These are phyloP conservation scores for Halichoerus grypus DNA, from an alignment of 2,113 vertebrate species.

Conservation along the genomic window DNA sequence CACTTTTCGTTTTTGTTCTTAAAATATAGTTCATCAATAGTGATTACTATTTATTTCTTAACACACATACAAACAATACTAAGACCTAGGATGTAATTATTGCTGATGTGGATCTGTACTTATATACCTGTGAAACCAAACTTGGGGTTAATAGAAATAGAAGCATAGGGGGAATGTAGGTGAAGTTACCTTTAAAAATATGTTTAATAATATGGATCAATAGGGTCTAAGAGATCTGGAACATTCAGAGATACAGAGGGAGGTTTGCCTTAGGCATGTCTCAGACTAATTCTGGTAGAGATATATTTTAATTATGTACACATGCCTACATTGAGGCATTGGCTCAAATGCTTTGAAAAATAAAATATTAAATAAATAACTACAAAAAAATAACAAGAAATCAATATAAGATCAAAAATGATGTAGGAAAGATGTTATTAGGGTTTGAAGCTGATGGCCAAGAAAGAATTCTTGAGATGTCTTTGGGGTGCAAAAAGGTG, in stretches of 20 bases:
- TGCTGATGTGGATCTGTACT: background rate
- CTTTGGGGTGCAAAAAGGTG: too few species aligned
- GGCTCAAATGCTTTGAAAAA: background rate
- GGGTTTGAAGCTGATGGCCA: too few species aligned
- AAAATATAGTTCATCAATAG: background rate
- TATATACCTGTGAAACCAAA: background rate
- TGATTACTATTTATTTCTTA: background rate
- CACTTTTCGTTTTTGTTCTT: background rate
- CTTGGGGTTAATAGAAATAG: background rate
- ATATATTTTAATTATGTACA: background rate
- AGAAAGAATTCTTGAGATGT: too few species aligned
- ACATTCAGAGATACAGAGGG: background rate
- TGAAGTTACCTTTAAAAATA: background rate
- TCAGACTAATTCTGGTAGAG: background rate
- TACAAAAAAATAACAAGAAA: background rate
- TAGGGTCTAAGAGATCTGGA: background rate
- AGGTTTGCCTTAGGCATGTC: background rate
- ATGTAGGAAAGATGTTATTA: too few species aligned
- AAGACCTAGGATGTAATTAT: background rate
- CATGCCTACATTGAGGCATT: background rate
- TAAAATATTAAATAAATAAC: constrained; percentile 4
- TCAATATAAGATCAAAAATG: background rate
- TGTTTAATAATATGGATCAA: background rate
- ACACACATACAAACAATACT: background rate
- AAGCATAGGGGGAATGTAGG: background rate